Evolutionary conservation across 2,797 vertebrate genomes (phyloP).

Genomic region (Sternarchorhynchus goeldii): DNA sequence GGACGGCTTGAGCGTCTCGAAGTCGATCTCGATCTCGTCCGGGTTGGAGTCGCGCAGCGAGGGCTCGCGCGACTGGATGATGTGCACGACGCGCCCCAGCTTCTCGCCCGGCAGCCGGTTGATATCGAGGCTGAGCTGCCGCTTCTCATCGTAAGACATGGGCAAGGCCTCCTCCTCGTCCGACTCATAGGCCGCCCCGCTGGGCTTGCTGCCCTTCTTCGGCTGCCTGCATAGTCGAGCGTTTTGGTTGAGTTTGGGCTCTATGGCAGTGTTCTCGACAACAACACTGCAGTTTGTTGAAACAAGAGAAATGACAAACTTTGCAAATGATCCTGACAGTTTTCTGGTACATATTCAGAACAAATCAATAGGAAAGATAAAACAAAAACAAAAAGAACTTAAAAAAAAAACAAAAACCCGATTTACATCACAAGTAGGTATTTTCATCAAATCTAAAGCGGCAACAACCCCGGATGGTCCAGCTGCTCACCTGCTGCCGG

Average conservation of each 20-base stretch:
- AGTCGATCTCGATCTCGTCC: constrained; percentile 97
- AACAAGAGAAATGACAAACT: background rate
- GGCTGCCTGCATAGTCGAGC: constrained; percentile 77
- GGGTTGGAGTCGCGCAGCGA: constrained; percentile 97
- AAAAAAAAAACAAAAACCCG: background rate
- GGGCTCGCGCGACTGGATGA: constrained; percentile 95
- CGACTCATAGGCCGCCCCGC: constrained; percentile 82
- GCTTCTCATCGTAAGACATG: constrained; percentile 96
- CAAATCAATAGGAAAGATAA: background rate
- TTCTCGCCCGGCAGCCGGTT: constrained; percentile 96
- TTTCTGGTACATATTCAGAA: background rate
- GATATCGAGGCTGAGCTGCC: constrained; percentile 95
- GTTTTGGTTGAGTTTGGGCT: background rate
- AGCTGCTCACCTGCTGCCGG: constrained; percentile 76
- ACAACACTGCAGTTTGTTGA: constrained; percentile 8
- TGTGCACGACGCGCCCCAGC: constrained; percentile 94
- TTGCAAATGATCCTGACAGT: too few species aligned
- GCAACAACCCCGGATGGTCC: too few species aligned
- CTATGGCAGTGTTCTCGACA: background rate
- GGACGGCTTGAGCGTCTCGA: constrained; percentile 95
- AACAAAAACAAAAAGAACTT: background rate
- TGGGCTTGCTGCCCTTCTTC: constrained; percentile 85
- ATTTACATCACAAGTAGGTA: too few species aligned
- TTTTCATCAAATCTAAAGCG: too few species aligned
- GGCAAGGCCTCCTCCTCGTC: constrained; percentile 92